Conservation (phyloP, 2,888 invertebrate species). For the Coremacera marginata region DNA sequence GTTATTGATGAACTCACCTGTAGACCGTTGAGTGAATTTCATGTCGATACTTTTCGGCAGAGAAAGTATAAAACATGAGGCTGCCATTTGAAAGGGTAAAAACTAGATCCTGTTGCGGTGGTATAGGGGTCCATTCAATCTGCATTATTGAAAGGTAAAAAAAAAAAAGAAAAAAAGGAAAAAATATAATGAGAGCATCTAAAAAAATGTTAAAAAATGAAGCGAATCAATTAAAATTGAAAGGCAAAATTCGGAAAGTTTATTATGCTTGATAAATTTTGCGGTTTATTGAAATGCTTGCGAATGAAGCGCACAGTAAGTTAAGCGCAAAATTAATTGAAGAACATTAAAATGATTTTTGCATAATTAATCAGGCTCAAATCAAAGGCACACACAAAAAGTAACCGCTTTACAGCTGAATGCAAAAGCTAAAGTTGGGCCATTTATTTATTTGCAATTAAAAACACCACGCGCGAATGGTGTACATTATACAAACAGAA, state of each 20-base stretch:
- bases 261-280: background rate
- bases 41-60: conserved; percentile 82
- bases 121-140: conserved; percentile 83
- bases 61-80: conserved; percentile 86
- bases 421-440: background rate
- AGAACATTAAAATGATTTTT: conserved; percentile 11
- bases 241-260: conserved; percentile 7
- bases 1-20: conserved; percentile 70
- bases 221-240: conserved; percentile 19
- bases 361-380: conserved; percentile 27
- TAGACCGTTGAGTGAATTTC: conserved; percentile 89
- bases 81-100: conserved; percentile 86
- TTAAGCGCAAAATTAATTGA: conserved; percentile 3
- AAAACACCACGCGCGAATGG: background rate
- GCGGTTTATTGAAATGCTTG: background rate
- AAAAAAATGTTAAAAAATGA: conserved; percentile 4
- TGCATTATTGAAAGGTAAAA: conserved; percentile 58
- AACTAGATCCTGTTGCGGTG: conserved; percentile 78
- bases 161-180: conserved; percentile 34
- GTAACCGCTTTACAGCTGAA: background rate
- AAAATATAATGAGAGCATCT: background rate
- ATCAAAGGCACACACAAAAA: background rate
- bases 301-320: background rate
- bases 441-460: conserved; percentile 10
- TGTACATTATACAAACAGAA: background rate